Evolutionary conservation across 2,113 vertebrate genomes (phyloP).

Genomic region (Ceuthmochares aereus): DNA sequence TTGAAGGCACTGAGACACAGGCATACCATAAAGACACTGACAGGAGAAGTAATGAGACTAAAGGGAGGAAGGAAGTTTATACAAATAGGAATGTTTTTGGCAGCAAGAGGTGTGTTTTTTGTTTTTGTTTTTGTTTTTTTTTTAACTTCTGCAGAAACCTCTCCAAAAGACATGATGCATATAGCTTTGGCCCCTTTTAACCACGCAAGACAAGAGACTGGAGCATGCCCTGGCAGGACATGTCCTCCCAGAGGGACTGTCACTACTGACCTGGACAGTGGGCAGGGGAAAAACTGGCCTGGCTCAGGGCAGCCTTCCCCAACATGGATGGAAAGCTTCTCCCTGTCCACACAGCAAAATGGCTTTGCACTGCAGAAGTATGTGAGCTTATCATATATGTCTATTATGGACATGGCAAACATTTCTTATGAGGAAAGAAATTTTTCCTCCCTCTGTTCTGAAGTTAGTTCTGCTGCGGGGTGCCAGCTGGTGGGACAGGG

Average conservation of each 20-base stretch:
- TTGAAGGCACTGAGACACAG: background rate
- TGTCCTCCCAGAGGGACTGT: accelerated
- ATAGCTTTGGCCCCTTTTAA: background rate
- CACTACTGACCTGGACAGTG: background rate
- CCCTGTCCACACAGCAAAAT: background rate
- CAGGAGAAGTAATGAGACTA: background rate
- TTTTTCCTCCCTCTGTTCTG: background rate
- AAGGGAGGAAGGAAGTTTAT: background rate
- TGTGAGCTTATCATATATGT: background rate
- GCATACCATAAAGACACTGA: background rate
- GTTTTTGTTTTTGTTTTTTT: background rate
- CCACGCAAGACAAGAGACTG: background rate
- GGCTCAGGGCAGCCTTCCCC: background rate
- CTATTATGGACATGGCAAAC: background rate
- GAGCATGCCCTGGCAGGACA: accelerated
- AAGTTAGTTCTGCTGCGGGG: background rate
- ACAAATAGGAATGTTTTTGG: background rate
- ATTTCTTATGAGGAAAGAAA: background rate
- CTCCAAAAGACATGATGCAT: accelerated
- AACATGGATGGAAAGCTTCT: background rate
- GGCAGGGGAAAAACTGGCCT: background rate
- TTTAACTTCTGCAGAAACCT: background rate
- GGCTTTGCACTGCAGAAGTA: background rate
- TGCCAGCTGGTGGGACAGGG: background rate
- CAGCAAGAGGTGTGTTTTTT: background rate